Evolutionary conservation across 64 coral and sea anemone species (phyloP).

Genomic region (Montipora foliosa): DNA sequence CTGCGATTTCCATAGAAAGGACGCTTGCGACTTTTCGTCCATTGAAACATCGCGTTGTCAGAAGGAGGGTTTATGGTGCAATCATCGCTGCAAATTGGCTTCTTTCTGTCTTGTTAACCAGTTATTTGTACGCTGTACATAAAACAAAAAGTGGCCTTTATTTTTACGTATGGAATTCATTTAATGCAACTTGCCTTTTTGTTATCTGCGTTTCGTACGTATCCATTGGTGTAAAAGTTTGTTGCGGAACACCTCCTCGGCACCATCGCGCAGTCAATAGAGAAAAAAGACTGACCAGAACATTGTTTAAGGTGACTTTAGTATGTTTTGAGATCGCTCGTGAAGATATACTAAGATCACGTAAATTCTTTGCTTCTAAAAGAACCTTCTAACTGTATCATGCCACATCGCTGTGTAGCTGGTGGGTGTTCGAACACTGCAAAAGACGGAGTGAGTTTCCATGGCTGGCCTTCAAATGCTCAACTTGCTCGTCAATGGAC

Average conservation of each 20-base stretch:
- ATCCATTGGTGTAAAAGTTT: background rate
- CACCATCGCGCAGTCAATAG: background rate
- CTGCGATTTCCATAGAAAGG: background rate
- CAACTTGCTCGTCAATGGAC: too few species aligned
- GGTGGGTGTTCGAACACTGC: too few species aligned
- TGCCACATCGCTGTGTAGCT: too few species aligned
- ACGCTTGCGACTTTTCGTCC: background rate
- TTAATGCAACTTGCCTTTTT: background rate
- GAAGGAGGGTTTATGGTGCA: background rate
- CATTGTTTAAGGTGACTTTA: background rate
- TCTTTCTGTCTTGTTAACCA: background rate
- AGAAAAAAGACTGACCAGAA: conserved; percentile 19
- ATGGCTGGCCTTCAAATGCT: too few species aligned
- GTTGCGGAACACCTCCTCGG: background rate
- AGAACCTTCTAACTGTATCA: too few species aligned
- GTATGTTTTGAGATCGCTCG: too few species aligned
- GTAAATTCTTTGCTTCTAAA: too few species aligned
- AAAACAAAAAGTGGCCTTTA: background rate
- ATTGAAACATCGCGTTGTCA: background rate
- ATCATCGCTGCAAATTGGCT: background rate
- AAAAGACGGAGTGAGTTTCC: too few species aligned
- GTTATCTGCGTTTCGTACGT: conserved; percentile 2
- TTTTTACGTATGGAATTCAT: background rate
- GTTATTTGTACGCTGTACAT: background rate
- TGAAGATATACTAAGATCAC: too few species aligned